phyloP scores from a whole-genome alignment of 2,113 vertebrate species.

The Abramis brama region DNA sequence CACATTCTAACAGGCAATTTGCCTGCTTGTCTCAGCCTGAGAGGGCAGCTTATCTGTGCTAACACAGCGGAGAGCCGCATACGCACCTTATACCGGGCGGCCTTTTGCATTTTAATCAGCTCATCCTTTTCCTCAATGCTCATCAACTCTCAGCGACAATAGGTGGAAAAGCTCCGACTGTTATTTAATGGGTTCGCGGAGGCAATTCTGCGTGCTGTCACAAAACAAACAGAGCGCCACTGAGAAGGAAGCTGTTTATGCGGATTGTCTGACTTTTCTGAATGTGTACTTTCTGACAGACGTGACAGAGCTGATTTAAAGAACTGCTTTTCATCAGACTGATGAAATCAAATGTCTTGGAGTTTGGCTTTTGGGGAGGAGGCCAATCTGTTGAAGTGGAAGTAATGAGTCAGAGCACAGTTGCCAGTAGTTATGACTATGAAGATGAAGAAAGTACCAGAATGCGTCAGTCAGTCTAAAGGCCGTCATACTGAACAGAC shows the following conservation, averaged over 20 bases:
- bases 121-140: slow-evolving; percentile 24
- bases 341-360: slow-evolving; percentile 20
- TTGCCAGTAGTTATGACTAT: slow-evolving; percentile 34
- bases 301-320: slow-evolving; percentile 34
- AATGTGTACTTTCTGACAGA: slow-evolving; percentile 22
- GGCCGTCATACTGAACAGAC: slow-evolving; percentile 22
- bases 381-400: slow-evolving; percentile 13
- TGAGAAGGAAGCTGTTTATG: slow-evolving; percentile 5
- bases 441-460: slow-evolving; percentile 29
- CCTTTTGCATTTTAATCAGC: slow-evolving; percentile 69
- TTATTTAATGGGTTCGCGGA: slow-evolving; percentile 68
- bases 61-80: slow-evolving; percentile 56
- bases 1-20: slow-evolving; percentile 74
- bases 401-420: slow-evolving; percentile 46
- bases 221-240: slow-evolving; percentile 7
- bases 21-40: slow-evolving; percentile 69
- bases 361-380: slow-evolving; percentile 30
- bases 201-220: slow-evolving; percentile 49
- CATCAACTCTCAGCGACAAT: slow-evolving; percentile 49
- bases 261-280: neutral
- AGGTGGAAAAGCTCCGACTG: slow-evolving; percentile 27
- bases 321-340: slow-evolving; percentile 1
- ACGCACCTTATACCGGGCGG: slow-evolving; percentile 48
- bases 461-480: slow-evolving; percentile 36
- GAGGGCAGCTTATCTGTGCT: slow-evolving; percentile 69